Conservation (phyloP, 2,797 vertebrate species). For the Pelochelys cantorii region DNA sequence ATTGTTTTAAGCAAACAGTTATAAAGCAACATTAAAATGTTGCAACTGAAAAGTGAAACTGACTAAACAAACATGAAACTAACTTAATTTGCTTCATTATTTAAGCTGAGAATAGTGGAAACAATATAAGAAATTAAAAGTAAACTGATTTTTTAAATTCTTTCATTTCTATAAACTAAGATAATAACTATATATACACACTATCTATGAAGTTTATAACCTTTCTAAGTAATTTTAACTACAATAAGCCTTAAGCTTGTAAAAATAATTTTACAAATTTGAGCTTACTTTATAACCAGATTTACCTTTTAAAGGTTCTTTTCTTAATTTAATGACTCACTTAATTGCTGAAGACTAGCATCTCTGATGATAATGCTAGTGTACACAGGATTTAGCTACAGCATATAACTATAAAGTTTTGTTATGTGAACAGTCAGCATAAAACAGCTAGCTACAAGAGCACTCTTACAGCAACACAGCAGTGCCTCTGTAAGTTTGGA, state of each 20-base stretch:
- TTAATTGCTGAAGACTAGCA: constrained; percentile 39
- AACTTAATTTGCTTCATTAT: constrained; percentile 45
- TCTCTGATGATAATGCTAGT: constrained; percentile 24
- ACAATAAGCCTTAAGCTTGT: neutral
- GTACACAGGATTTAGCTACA: no score
- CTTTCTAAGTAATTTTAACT: neutral
- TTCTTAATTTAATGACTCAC: constrained; percentile 28
- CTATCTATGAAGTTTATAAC: neutral
- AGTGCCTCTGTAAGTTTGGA: no score
- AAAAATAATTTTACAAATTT: neutral
- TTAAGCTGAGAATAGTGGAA: constrained; percentile 46
- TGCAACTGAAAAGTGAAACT: neutral
- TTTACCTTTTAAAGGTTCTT: neutral
- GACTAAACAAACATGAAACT: constrained; percentile 4
- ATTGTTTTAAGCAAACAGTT: neutral
- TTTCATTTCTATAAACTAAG: constrained; percentile 41
- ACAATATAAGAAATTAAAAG: constrained; percentile 42
- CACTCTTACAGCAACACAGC: no score
- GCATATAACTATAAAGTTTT: no score
- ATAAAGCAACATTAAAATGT: neutral
- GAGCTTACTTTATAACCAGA: neutral
- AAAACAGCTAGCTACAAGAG: no score
- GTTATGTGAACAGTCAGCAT: no score
- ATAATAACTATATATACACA: neutral
- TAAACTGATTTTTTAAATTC: constrained; percentile 63